Percentiles rank a stretch among this genome's conserved stretches.
These are phyloP conservation scores for Pituophis catenifer DNA, from an alignment of 2,113 vertebrate species.

Conservation along the genomic window DNA sequence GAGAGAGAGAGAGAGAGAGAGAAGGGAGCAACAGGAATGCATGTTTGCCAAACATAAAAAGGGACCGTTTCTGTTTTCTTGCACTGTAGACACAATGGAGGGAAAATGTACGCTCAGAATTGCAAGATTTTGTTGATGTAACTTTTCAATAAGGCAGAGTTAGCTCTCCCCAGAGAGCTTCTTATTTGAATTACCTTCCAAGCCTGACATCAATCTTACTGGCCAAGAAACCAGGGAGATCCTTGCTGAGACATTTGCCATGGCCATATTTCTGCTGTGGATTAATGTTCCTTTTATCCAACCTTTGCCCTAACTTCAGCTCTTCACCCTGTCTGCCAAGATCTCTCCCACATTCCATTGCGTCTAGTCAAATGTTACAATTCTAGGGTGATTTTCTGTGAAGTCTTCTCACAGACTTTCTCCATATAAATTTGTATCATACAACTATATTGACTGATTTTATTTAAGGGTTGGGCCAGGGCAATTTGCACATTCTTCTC, in stretches of 20 bases:
- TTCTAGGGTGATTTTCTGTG: no score
- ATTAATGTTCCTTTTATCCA: not conserved
- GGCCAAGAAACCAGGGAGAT: not conserved
- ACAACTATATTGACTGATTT: not conserved
- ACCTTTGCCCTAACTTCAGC: not conserved
- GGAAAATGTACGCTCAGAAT: not conserved
- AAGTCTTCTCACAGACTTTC: not conserved
- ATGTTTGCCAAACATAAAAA: not conserved
- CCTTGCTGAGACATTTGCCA: not conserved
- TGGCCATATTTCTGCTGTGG: not conserved
- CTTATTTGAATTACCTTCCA: not conserved
- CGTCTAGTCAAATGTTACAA: not conserved
- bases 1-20: not conserved
- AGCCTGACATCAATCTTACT: not conserved
- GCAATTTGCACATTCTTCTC: not conserved
- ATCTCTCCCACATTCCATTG: not conserved
- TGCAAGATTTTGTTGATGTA: not conserved
- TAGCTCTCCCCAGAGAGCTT: not conserved
- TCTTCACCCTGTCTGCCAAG: not conserved
- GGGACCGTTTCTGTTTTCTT: not conserved
- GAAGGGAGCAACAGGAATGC: not conserved
- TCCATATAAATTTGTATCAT: not conserved
- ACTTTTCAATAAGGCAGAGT: not conserved
- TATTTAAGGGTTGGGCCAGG: not conserved
- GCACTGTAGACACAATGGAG: not conserved